phyloP scores from a whole-genome alignment of 2,888 invertebrate genomes.

The Oeneis ivallda region DNA sequence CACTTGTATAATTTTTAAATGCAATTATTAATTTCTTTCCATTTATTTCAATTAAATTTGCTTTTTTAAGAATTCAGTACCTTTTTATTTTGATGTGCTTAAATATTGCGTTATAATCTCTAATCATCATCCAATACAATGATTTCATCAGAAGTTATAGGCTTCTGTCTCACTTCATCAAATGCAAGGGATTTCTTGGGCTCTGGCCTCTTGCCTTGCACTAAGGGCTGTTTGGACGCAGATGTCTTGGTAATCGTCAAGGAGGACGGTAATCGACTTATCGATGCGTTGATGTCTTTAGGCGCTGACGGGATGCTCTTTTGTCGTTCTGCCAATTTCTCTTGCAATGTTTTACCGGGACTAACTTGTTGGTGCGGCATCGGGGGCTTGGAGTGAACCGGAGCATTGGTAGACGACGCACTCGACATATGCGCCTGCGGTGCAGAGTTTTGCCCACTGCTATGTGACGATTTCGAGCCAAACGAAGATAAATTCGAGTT shows the following conservation, averaged over 20 bases:
- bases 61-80: neutral
- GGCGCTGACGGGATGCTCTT: conserved; percentile 68
- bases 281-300: conserved; percentile 64
- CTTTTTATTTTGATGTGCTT: neutral
- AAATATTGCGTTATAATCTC: neutral
- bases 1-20: neutral
- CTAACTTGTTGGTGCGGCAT: conserved; percentile 73
- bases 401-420: conserved; percentile 54
- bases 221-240: conserved; percentile 46
- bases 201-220: conserved; percentile 56
- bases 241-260: conserved; percentile 77
- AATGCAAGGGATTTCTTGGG: conserved; percentile 63
- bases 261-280: conserved; percentile 76
- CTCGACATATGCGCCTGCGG: conserved; percentile 66
- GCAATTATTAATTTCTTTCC: neutral
- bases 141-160: conserved; percentile 66
- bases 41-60: neutral
- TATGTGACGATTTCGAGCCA: conserved; percentile 41
- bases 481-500: conserved; percentile 54
- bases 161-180: conserved; percentile 55
- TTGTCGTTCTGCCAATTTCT: conserved; percentile 85
- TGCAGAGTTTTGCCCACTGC: conserved; percentile 44
- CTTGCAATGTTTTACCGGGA: conserved; percentile 85
- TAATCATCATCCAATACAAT: conserved; percentile 76
- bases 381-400: conserved; percentile 64